Evolutionary conservation across 2,113 vertebrate genomes (phyloP), one percentile per base, ranked within the genome.

Genomic region (Silurus meridionalis): DNA sequence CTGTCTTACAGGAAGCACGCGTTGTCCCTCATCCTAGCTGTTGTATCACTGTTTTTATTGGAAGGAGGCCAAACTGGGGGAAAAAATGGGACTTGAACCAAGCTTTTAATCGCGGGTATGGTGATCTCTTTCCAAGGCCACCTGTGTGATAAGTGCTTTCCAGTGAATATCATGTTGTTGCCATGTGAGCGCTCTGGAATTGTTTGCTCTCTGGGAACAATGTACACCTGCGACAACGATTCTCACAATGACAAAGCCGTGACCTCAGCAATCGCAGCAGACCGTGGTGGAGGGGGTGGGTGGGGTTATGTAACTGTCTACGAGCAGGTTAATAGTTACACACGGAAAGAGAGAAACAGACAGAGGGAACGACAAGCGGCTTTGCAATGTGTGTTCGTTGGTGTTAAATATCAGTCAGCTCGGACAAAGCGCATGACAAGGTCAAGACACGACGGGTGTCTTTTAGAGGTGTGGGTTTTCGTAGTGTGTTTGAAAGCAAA

Each of bases 271-370:
- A 37, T 71, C 57, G 23, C 13, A 23, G 82, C n/a, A 48, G 80
- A 23, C 23, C 8, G 37, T 37, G 37, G 1, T 37, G 37, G 37
- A 37, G 37, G 37, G 37, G 37, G 37, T 37, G 37, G 37, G 37
- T 37, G 57, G 66, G 13, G 17, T 84, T 85, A 71, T 61, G 82
- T 69, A 85, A 87, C 79, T 61, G 61, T 52, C 79, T 50, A 78
- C 60, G 60, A 4, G 37, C n/a, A 53, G 2, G 53, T 46, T 77
- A 74, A 28, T 79, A 25, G 77, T 86, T 85, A 85, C 83, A 60
- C 14, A 61, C 46, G n/a, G 52, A 25, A 19, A 83, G 37, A 25
- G 17, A 78, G 72, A 55, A 52, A 63, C 28, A 53, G 48, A 79
- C 19, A 37, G 66, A 71, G 28, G 78, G 60, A 55, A 61, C 46